phyloP scores from a whole-genome alignment of 2,113 vertebrate species.

The Pseudopipra pipra region DNA sequence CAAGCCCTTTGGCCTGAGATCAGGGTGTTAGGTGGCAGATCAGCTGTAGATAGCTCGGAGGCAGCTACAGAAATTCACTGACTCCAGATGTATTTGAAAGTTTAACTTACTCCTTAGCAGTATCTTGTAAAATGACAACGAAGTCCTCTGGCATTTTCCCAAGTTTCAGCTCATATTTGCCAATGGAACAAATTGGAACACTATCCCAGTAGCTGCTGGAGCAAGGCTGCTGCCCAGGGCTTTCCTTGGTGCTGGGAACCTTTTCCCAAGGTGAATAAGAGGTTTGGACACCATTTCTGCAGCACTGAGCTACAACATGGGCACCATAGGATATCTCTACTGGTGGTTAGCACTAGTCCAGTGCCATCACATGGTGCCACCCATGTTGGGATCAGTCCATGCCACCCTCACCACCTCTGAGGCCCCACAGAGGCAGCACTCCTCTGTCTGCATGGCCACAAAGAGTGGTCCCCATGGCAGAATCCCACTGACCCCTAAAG shows the following conservation, averaged over 20 bases:
- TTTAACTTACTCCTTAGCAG: neutral
- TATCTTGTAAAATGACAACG: rapidly evolving
- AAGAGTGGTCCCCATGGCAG: neutral
- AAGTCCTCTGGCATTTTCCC: neutral
- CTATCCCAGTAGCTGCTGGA: neutral
- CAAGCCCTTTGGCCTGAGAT: neutral
- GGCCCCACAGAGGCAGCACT: neutral
- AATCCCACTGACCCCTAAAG: neutral
- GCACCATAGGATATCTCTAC: too few species aligned
- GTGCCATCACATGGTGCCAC: neutral
- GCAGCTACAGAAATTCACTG: neutral
- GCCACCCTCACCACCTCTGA: neutral
- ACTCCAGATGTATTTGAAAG: neutral
- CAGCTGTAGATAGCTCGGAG: neutral
- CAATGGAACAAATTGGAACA: neutral
- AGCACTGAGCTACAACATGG: neutral
- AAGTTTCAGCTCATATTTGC: neutral
- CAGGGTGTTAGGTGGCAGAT: neutral
- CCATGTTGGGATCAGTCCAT: neutral
- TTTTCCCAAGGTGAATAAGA: neutral
- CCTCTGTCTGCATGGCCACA: neutral
- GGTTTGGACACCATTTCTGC: neutral
- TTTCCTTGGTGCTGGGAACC: neutral
- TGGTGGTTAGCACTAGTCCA: neutral
- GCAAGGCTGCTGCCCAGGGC: neutral